Base-by-base conservation (phyloP, 2,888 invertebrate genomes). In the Ellobium chinense region DNA sequence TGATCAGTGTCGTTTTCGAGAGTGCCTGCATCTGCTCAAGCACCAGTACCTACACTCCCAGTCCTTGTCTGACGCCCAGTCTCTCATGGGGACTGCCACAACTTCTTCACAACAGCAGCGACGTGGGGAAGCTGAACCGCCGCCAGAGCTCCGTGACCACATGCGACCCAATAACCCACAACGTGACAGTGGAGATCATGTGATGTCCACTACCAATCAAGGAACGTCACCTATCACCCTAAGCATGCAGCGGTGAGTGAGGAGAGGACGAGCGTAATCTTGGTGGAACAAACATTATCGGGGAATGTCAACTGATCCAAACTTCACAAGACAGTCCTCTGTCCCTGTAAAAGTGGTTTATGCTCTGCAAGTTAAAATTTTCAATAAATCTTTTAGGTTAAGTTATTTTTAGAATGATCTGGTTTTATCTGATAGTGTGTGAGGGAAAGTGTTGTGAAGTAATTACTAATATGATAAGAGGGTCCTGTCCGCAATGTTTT, bases 11-110 rank as follows among this genome's bases (percentile, higher is more conserved):
- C 90, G 89, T 66, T 91, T 91, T 81, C 83, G 91, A 60, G 91
- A 91, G 84, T 91, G 91, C 82, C 81, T 91, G 77, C 86, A 85
- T 18, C 86, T 91, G 31, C 82, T 91, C 56, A 91, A 89, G 79
- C 82, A 82, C 72, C 79, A 68, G 37, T 73, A 60, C 58, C 58
- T 79, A n/a, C 56, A 66, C 66, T 65, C 76, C 1, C 14, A 46
- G 24, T 2, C 65, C 34, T n/a, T n/a, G 0, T 27, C 62, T 4
- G 31, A n/a, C 18, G 21, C 31, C 37, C 75, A 37, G 65, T 29
- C 29, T 29, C 39, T 31, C 27, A 27, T n/a, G 4, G 58, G 58
- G 5, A 27, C 58, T 5, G 58, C 58, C 58, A 7, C n/a, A n/a
- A n/a, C 68, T 3, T 18, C 9, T 18, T 46, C 46, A 46, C 56